Base-by-base conservation (phyloP, 2,888 invertebrate genomes). In the Drosophila gaucha region DNA sequence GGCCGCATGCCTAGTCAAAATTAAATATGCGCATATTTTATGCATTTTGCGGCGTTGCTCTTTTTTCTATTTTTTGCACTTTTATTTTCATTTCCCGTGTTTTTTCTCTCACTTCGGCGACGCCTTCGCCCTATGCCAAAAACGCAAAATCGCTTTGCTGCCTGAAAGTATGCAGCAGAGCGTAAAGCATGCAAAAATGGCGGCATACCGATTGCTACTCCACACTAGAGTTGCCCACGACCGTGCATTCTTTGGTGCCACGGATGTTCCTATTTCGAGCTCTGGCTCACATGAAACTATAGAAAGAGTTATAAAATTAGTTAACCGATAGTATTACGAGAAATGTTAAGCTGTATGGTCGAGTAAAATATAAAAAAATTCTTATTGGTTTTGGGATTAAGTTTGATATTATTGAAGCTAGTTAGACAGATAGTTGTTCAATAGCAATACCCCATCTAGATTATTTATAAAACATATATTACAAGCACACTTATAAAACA, bases 11-110 rank as follows among this genome's bases (percentile, higher is more conserved):
- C 83, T 86, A 85, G 87, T 84, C 82, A 62, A 72, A 74, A 88
- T 84, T 75, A 84, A 78, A 85, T 87, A 84, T 84, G 84, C 87
- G 84, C 84, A 84, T 84, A 88, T 88, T 85, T 84, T 73, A 72
- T 85, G 89, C 78, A 87, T 80, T 88, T 88, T 80, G 66, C 55
- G 57, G 36, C 60, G 82, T 38, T 85, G 86, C 76, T 80, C 86
- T 73, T 70, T 80, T 84, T 62, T 72, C 56, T 50, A 70, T 60
- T 51, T 30, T 50, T 57, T 52, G 26, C n/a, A 35, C 52, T 47
- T 59, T 62, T 50, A 41, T 64, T 47, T 55, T 56, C 22, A 33
- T 30, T 16, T 33, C 30, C 9, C 24, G 49, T 38, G 49, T 63
- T 55, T 54, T 54, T 49, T 44, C 41, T 30, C 69, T 39, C 54